Evolutionary conservation across 2,797 vertebrate species (phyloP).

Genomic region (Micropoecilia bifurca): DNA sequence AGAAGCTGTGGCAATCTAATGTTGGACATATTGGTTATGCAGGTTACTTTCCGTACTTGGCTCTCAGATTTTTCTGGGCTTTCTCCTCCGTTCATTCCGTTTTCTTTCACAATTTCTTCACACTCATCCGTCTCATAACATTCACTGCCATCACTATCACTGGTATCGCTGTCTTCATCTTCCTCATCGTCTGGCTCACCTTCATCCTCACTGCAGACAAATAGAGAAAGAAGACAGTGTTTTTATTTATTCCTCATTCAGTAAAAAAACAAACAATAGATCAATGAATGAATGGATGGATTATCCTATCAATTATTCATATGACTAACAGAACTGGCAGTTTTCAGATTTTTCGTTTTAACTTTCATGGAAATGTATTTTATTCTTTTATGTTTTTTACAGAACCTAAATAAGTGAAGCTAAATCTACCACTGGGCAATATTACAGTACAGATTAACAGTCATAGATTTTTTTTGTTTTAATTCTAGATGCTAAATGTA

Average conservation of each 20-base stretch:
- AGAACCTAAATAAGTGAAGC: background rate
- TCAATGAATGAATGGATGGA: too few relatives aligned
- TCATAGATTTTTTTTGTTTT: too few relatives aligned
- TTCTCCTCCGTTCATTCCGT: conserved; percentile 59
- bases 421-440: background rate
- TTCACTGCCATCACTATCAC: conserved; percentile 45
- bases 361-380: too few relatives aligned
- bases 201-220: conserved; percentile 87
- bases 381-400: background rate
- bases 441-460: too few relatives aligned
- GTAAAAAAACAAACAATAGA: background rate
- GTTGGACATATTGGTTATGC: background rate
- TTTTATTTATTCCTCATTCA: background rate
- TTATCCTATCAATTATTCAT: background rate
- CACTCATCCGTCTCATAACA: conserved; percentile 68
- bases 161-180: conserved; percentile 60
- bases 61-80: conserved; percentile 55
- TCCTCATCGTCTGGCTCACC: conserved; percentile 82
- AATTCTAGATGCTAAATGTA: too few relatives aligned
- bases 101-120: conserved; percentile 67
- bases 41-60: conserved; percentile 42
- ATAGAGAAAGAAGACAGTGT: too few relatives aligned
- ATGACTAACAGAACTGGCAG: background rate
- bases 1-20: background rate
- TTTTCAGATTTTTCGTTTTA: background rate